Evolutionary conservation across 2,888 invertebrate species (phyloP).

Genomic region (Asteroscopus sphinx): DNA sequence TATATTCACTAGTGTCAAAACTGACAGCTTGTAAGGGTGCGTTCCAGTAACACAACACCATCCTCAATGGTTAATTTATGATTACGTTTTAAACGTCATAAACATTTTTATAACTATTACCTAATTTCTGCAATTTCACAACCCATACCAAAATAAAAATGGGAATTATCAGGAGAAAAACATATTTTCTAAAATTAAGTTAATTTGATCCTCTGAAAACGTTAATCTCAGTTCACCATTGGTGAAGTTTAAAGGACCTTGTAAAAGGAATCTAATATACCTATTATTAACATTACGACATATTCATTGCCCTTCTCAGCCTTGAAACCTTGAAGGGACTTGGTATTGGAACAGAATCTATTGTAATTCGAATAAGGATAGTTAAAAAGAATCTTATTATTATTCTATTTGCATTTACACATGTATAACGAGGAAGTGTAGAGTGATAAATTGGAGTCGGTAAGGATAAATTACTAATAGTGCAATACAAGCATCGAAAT

Average conservation of each 20-base stretch:
- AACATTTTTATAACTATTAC: neutral
- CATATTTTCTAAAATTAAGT: neutral
- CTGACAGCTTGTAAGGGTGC: no score
- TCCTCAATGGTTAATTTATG: no score
- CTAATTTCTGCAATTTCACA: no score
- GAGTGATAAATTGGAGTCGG: constrained; percentile 1
- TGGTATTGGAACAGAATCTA: constrained; percentile 1
- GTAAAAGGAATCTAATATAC: no score
- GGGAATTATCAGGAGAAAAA: no score
- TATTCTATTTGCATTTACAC: constrained; percentile 28
- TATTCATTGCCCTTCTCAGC: neutral
- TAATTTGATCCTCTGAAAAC: neutral
- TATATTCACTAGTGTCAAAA: no score
- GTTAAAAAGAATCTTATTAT: constrained; percentile 18
- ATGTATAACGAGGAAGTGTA: constrained; percentile 25
- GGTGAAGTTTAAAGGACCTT: neutral
- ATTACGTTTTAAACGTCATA: no score
- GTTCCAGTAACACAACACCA: no score
- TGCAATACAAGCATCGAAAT: no score
- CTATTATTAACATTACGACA: no score
- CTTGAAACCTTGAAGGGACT: constrained; percentile 1
- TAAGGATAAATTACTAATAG: constrained; percentile 27
- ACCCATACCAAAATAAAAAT: no score
- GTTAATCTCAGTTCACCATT: neutral
- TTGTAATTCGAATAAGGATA: constrained; percentile 18